These are phyloP conservation scores for Tetramorium alpestre DNA, from an alignment of 1,140 invertebrate species.

Conservation along the genomic window DNA sequence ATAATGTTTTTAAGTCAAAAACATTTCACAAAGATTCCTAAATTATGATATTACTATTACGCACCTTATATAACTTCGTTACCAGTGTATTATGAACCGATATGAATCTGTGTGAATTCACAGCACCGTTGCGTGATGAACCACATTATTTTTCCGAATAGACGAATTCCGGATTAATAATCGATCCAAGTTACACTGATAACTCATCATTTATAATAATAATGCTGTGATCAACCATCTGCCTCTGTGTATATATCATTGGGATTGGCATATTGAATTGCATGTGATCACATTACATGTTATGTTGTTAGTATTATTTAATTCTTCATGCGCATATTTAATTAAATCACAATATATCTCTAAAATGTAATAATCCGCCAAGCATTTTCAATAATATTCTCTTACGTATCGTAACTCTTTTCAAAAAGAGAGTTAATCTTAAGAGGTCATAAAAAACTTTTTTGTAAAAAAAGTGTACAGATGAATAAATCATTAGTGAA, in stretches of 20 bases:
- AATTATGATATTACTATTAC: not conserved
- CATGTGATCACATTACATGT: not conserved
- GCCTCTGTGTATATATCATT: not conserved
- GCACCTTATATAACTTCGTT: not conserved
- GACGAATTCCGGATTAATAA: not conserved
- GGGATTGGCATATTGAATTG: not conserved
- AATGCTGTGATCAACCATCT: not conserved
- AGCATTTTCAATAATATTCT: not conserved
- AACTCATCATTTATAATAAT: not conserved
- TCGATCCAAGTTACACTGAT: not conserved
- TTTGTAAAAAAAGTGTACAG: not conserved
- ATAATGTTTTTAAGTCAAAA: not conserved
- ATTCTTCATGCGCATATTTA: not conserved
- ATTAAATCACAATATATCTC: not conserved
- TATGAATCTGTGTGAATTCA: not conserved
- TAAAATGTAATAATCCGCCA: not conserved
- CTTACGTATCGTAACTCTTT: not conserved
- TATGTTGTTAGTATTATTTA: not conserved
- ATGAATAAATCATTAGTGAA: not conserved
- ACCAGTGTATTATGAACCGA: not conserved
- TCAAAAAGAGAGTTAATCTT: not conserved
- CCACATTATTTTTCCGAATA: constrained; percentile 14
- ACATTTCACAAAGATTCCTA: not conserved
- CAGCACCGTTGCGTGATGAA: not conserved
- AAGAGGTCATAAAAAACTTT: not conserved